These are phyloP conservation scores for Kryptolebias marmoratus DNA, from an alignment of 2,113 vertebrate species.

Conservation along the genomic window DNA sequence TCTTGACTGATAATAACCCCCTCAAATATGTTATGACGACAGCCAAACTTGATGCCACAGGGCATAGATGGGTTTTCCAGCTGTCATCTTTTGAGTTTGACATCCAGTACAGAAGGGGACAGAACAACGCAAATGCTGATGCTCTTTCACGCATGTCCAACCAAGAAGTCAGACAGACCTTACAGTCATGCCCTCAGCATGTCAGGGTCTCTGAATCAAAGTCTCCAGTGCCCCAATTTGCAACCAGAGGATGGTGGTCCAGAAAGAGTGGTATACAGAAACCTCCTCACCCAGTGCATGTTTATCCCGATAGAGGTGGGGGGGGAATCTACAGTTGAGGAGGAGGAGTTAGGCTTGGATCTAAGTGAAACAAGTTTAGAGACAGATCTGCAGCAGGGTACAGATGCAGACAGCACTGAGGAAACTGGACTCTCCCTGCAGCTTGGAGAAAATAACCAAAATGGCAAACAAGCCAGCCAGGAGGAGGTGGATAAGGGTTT, in stretches of 20 bases:
- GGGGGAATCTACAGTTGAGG: neutral
- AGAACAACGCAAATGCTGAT: neutral
- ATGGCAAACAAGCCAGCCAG: no score
- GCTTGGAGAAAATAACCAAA: no score
- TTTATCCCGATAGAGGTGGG: neutral
- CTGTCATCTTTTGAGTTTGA: neutral
- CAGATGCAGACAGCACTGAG: no score
- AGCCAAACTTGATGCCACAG: neutral
- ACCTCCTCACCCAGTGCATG: constrained; percentile 10
- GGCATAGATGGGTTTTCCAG: neutral
- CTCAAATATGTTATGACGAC: constrained; percentile 6
- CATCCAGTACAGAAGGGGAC: neutral
- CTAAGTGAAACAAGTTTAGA: neutral
- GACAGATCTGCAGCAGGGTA: neutral
- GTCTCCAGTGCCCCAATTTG: no score
- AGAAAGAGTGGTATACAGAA: no score
- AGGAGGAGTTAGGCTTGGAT: neutral
- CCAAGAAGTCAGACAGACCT: neutral
- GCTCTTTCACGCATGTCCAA: neutral
- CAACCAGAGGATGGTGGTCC: no score
- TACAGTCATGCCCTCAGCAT: neutral
- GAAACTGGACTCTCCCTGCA: no score
- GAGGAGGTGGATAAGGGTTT: no score
- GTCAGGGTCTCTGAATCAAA: no score
- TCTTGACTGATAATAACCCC: constrained; percentile 15